Base-by-base conservation (phyloP, 2,888 invertebrate species). In the Drosophila quinaria region DNA sequence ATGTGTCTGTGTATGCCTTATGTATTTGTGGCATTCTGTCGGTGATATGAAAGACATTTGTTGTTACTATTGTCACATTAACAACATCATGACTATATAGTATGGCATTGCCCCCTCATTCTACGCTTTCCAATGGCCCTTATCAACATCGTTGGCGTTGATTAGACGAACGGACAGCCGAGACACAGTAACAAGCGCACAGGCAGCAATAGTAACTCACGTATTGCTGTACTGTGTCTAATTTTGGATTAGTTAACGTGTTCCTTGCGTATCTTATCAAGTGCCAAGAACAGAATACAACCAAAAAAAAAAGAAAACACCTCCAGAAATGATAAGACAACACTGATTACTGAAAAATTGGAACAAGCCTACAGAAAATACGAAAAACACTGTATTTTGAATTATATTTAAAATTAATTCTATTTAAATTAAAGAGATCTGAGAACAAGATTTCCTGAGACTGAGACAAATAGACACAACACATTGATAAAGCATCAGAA, bases 191-290 rank as follows among this genome's bases (percentile, higher is more conserved):
- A 55, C 47, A 67, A 19, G 44, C 42, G 44, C 42, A 33, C 31
- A 31, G 41, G 47, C 37, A 33, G 33, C 42, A 44, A 55, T 54
- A 60, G 17, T 35, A 50, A 29, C 44, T 52, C 46, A 66, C 60
- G 55, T 78, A 66, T 66, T 65, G 66, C 46, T 65, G 47, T 54
- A 65, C 60, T 60, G 39, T 66, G 37, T 31, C 67, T 55, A 52
- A 61, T 77, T 64, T 60, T 37, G 74, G 76, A 74, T 78, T 78
- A 74, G 62, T 74, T 70, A 56, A 65, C 65, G 59, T 78, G 69
- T 78, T 66, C 15, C 44, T 42, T 22, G 9, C 70, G 52, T 82
- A 84, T 87, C 82, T 87, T 87, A 77, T 79, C 80, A 70, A 54
- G 11, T 25, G 19, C 10, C 47, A 51, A 47, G 50, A 63, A 63